Conservation (phyloP, 2,797 vertebrate species). For the Caiman crocodilus region DNA sequence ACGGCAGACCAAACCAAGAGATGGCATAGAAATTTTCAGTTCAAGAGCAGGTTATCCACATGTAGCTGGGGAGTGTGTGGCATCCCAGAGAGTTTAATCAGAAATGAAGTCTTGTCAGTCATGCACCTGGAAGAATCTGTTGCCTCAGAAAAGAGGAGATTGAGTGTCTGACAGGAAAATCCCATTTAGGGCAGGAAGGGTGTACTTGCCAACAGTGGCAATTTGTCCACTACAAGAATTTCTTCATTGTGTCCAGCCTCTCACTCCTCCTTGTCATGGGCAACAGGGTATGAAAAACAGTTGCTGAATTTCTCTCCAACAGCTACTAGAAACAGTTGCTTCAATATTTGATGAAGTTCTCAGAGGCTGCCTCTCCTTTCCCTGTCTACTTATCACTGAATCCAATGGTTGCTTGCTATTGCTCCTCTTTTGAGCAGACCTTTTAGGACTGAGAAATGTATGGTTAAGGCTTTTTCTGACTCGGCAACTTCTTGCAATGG, state of each 20-base stretch:
- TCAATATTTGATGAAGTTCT: constrained; percentile 47
- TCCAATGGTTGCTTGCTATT: not conserved
- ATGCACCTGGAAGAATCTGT: constrained; percentile 45
- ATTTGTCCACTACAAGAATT: constrained; percentile 60
- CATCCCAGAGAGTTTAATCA: constrained; percentile 65
- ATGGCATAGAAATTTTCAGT: constrained; percentile 30
- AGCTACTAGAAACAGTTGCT: constrained; percentile 62
- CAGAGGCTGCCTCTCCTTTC: not conserved
- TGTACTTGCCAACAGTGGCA: constrained; percentile 43
- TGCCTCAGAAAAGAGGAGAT: constrained; percentile 35
- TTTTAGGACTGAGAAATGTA: constrained; percentile 15
- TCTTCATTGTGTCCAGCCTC: constrained; percentile 43
- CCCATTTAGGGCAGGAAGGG: constrained; percentile 52
- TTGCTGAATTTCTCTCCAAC: constrained; percentile 30
- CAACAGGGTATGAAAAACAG: constrained; percentile 65
- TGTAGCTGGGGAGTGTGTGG: constrained; percentile 50
- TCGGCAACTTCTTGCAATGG: not conserved
- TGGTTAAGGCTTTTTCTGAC: not conserved
- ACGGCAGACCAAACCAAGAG: constrained; percentile 52
- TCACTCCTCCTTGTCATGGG: constrained; percentile 58
- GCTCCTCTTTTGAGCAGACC: not conserved
- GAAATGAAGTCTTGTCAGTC: constrained; percentile 37
- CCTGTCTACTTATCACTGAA: not conserved
- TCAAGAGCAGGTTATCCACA: constrained; percentile 56
- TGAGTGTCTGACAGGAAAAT: constrained; percentile 56